Evolutionary conservation across 2,797 vertebrate species (phyloP).

Genomic region (Tympanoctomys barrerae): DNA sequence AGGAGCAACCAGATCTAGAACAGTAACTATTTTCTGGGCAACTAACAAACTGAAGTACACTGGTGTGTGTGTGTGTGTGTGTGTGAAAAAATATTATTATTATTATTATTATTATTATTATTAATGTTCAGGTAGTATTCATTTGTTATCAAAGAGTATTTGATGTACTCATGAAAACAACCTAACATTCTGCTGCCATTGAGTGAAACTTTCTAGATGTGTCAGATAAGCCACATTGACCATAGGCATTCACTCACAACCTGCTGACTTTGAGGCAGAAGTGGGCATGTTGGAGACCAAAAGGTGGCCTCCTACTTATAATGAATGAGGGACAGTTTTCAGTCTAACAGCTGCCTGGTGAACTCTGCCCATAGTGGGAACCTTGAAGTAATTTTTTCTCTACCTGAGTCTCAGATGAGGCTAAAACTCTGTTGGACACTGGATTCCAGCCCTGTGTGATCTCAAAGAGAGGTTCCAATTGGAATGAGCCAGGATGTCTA

Average conservation of each 20-base stretch:
- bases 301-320: neutral
- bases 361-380: neutral
- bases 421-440: too few species aligned
- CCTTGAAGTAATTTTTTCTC: neutral
- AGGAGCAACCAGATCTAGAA: neutral
- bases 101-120: neutral
- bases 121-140: neutral
- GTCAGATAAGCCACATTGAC: neutral
- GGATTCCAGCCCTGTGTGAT: neutral
- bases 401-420: neutral
- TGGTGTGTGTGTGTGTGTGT: neutral
- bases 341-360: neutral
- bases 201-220: neutral
- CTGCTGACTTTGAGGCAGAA: neutral
- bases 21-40: neutral
- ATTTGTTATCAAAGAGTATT: neutral
- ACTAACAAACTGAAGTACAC: neutral
- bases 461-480: neutral
- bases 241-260: neutral
- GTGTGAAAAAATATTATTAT: too few species aligned
- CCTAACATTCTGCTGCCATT: neutral
- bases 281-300: neutral
- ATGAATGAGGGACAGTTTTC: neutral
- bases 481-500: neutral
- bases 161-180: neutral